Evolutionary conservation across 2,888 invertebrate genomes (phyloP).

Genomic region (Hemicrepidius hirtus): DNA sequence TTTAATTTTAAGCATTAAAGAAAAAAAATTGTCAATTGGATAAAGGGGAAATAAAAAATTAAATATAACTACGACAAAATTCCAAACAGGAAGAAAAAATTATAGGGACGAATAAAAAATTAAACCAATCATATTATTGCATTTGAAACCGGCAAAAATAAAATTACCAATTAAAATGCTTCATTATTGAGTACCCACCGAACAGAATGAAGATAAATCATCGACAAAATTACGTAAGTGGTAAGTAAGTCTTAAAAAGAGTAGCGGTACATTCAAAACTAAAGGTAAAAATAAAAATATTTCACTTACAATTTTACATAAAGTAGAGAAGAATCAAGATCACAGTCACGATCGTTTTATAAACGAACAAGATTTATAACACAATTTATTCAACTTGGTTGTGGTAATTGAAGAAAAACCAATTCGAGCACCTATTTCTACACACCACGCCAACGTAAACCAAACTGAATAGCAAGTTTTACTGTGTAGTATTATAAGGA

Average conservation of each 20-base stretch:
- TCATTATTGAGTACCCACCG: not conserved
- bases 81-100: not conserved
- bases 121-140: constrained; percentile 7
- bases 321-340: constrained; percentile 38
- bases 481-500: constrained; percentile 56
- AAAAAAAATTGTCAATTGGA: not conserved
- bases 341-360: constrained; percentile 45
- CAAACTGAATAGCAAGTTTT: constrained; percentile 55
- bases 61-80: too few species aligned
- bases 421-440: constrained; percentile 38
- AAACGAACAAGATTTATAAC: constrained; percentile 18
- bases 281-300: constrained; percentile 8
- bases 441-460: constrained; percentile 49
- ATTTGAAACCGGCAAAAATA: constrained; percentile 2
- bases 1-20: too few species aligned
- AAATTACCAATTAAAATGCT: not conserved
- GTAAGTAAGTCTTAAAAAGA: too few species aligned
- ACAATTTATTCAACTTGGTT: constrained; percentile 15
- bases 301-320: constrained; percentile 46
- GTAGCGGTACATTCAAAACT: constrained; percentile 12
- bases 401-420: constrained; percentile 35
- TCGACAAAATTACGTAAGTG: constrained; percentile 19
- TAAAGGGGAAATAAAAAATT: not conserved
- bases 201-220: constrained; percentile 20
- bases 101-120: constrained; percentile 8